Conservation (phyloP, 2,888 invertebrate genomes). For the Cecidostiba fungosa region DNA sequence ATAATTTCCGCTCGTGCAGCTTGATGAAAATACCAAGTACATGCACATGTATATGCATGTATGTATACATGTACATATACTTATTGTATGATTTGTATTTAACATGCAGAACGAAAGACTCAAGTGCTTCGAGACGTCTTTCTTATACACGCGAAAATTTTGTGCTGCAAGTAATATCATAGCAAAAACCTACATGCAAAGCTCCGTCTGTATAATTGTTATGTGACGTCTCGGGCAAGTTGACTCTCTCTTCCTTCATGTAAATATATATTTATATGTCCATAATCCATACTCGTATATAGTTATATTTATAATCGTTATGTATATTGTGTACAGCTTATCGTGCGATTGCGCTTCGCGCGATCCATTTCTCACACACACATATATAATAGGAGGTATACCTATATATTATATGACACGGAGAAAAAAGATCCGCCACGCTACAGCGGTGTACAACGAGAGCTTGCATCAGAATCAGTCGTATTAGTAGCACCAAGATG, state of each 20-base stretch:
- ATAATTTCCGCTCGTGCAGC: conserved; percentile 65
- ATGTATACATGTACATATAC: background rate
- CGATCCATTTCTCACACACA: conserved; percentile 23
- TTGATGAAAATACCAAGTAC: conserved; percentile 66
- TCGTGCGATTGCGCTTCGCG: conserved; percentile 59
- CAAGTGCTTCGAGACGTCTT: conserved; percentile 28
- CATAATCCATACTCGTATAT: conserved; percentile 50
- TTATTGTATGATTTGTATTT: conserved; percentile 38
- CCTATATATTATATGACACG: conserved; percentile 56
- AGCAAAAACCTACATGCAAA: background rate
- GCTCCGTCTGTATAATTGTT: background rate
- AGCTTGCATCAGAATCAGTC: too few relatives aligned
- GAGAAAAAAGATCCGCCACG: too few relatives aligned
- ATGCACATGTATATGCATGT: conserved; percentile 51
- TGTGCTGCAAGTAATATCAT: background rate
- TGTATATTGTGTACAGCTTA: conserved; percentile 63
- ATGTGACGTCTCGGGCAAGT: conserved; percentile 17
- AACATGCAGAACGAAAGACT: conserved; percentile 37
- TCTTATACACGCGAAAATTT: background rate
- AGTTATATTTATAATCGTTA: conserved; percentile 50
- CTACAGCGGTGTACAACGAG: too few relatives aligned
- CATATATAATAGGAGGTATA: too few relatives aligned
- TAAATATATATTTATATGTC: conserved; percentile 61
- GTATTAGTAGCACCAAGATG: too few relatives aligned
- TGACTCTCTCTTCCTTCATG: conserved; percentile 33